These are phyloP conservation scores for Drosophila santomea DNA, from an alignment of 1,140 invertebrate species.

Conservation along the genomic window DNA sequence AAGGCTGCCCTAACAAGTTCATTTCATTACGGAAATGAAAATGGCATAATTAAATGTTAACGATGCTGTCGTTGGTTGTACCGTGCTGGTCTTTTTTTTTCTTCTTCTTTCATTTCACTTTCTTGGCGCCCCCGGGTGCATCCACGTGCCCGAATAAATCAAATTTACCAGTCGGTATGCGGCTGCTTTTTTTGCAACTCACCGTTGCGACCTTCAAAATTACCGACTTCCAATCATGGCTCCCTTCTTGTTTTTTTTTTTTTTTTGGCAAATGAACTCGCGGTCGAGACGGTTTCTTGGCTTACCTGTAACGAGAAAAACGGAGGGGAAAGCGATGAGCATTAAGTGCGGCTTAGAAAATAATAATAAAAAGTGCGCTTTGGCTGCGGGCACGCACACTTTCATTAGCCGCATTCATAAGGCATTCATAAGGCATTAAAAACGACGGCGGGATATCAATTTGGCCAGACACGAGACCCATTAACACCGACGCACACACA, in stretches of 20 bases:
- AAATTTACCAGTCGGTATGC: conserved; percentile 30
- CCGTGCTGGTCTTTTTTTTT: neutral
- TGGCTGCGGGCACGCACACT: conserved; percentile 42
- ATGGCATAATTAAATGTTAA: conserved; percentile 79
- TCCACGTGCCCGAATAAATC: conserved; percentile 57
- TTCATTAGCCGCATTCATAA: conserved; percentile 72
- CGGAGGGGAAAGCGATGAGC: conserved; percentile 29
- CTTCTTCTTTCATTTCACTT: neutral
- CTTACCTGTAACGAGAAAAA: conserved; percentile 59
- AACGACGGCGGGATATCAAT: conserved; percentile 73
- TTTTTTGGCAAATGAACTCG: conserved; percentile 3
- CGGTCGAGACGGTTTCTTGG: conserved; percentile 12
- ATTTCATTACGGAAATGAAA: conserved; percentile 68
- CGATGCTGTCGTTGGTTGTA: conserved; percentile 43
- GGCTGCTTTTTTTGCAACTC: conserved; percentile 39
- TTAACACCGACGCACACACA: conserved; percentile 35
- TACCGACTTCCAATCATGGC: conserved; percentile 34
- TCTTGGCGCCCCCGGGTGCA: conserved; percentile 43
- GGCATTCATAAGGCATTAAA: conserved; percentile 67
- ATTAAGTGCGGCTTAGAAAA: conserved; percentile 67
- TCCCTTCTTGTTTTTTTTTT: neutral
- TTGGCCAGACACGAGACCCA: conserved; percentile 39
- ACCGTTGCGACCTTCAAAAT: conserved; percentile 22
- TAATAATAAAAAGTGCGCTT: conserved; percentile 51
- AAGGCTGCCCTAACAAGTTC: conserved; percentile 63